A percentile compares a stretch with the other conserved stretches of the same genome.
Conservation (phyloP, 2,888 invertebrate genomes). For the Globia sparganii region DNA sequence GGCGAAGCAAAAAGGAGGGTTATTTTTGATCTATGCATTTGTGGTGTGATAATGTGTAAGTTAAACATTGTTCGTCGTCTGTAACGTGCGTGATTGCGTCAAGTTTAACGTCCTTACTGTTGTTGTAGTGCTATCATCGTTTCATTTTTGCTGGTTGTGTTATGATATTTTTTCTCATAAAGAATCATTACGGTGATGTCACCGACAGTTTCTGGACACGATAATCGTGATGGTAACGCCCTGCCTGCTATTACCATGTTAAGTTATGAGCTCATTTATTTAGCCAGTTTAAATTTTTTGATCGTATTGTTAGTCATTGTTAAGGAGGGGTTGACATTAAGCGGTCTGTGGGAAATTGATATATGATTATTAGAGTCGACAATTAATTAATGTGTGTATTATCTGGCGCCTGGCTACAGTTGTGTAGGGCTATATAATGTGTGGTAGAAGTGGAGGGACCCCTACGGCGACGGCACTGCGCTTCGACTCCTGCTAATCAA, state of each 20-base stretch:
- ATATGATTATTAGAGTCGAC: slow-evolving; percentile 83
- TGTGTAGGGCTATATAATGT: slow-evolving; percentile 48
- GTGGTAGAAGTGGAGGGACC: slow-evolving; percentile 53
- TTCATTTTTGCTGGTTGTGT: slow-evolving; percentile 79
- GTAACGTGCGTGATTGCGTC: slow-evolving; percentile 81
- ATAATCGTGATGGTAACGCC: slow-evolving; percentile 85
- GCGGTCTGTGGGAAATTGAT: slow-evolving; percentile 82
- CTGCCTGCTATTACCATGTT: slow-evolving; percentile 80
- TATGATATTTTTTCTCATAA: slow-evolving; percentile 80
- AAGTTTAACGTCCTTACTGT: slow-evolving; percentile 78
- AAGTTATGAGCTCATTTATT: slow-evolving; percentile 85
- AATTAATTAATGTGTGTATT: slow-evolving; percentile 79
- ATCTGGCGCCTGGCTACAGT: slow-evolving; percentile 72
- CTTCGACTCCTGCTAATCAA: slow-evolving; percentile 77
- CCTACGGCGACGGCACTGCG: slow-evolving; percentile 67
- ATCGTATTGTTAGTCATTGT: slow-evolving; percentile 79
- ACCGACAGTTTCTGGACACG: slow-evolving; percentile 83
- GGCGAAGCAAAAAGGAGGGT: too few relatives aligned
- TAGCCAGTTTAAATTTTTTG: slow-evolving; percentile 78
- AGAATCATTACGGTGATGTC: slow-evolving; percentile 85
- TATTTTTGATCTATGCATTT: slow-evolving; percentile 84
- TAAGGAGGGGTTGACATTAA: slow-evolving; percentile 80
- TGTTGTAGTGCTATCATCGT: slow-evolving; percentile 83
- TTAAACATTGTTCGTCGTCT: slow-evolving; percentile 74
- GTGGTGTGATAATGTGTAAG: slow-evolving; percentile 81